Base-by-base conservation (phyloP, 1,140 invertebrate species). In the Palaemon carinicauda region DNA sequence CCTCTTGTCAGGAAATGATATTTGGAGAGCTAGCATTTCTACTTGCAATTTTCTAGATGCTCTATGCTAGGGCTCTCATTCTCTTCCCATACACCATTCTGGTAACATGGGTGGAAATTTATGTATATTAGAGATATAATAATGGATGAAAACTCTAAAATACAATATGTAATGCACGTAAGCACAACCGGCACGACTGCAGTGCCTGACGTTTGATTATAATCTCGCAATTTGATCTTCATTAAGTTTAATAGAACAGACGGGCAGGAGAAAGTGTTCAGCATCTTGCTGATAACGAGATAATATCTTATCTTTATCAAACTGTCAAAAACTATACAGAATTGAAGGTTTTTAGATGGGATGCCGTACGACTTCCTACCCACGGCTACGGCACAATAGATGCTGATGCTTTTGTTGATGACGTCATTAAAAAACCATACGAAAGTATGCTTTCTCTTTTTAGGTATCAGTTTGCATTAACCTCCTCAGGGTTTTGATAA, bases 1-100 rank as follows among this genome's bases (percentile, higher is more conserved):
- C 85, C 85, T 87, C 85, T 87, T 87, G 85, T 87, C 85, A 87
- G 85, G 85, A 87, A 87, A 87, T 87, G 85, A 81, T 87, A 87
- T 87, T 87, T 87, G 85, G 85, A 82, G 85, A 87, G 85, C 85
- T 81, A 81, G 79, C 80, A 80, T 87, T 80, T 87, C 85, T 81
- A 87, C 85, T 87, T 87, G 85, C 85, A 87, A 87, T 87, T 87
- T 87, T 87, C 85, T 87, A 87, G 79, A 87, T 87, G 79, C 85
- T 77, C 71, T 82, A 81, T 87, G 85, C 85, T 87, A 78, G 79
- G 85, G 54, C 33, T 50, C 85, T 87, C 85, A 87, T 87, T 87
- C 85, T 82, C 27, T 24, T 77, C 85, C 80, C 80, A 87, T 81
- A 87, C 79, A 87, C 31, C 71, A 54, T 54, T 74, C 79, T 52